Evolutionary conservation across 2,888 invertebrate genomes (phyloP), one percentile per base, ranked within the genome.

Genomic region (Andricus quercusramuli): DNA sequence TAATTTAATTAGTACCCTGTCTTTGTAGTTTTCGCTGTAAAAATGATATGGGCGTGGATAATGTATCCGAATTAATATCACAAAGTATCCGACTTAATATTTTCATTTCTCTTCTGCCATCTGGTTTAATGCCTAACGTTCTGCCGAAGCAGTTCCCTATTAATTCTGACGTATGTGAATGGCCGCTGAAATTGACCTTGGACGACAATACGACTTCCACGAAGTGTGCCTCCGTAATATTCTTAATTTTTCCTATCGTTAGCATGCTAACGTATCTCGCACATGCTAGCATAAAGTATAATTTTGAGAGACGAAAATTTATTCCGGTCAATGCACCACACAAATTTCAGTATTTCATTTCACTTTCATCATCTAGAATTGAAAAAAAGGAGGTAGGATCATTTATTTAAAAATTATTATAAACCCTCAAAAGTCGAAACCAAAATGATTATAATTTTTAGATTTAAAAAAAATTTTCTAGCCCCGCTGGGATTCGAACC

Each of bases 131-230:
- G 74, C 32, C 74, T 74, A 74, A 74, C 56, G 32, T 51, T 70
- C 51, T 70, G 29, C 51, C 70, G 70, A 70, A 70, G 70, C 51
- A 56, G 74, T 74, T 74, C 74, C 51, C 74, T 74, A 74, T 51
- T 56, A 74, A 51, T 74, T 74, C 74, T 74, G 74, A 56, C 74
- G 56, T 74, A 47, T 56, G 74, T 74, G 74, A 74, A 74, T 74
- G 74, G 74, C 56, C 56, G 74, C n/a, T 74, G 56, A 74, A 74
- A 74, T 56, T 74, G 56, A 74, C 74, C 74, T 74, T 74, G 74
- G 51, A 74, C 74, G 74, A 74, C 70, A 70, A 74, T 74, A 74
- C 51, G 74, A 74, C 56, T 74, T 74, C 74, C 51, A 74, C 74
- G 74, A 74, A 74, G 32, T 74, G 74, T 56, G 74, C 74, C 74